Evolutionary conservation across 2,888 invertebrate species (phyloP).

Genomic region (Prostheceraeus crozeri): DNA sequence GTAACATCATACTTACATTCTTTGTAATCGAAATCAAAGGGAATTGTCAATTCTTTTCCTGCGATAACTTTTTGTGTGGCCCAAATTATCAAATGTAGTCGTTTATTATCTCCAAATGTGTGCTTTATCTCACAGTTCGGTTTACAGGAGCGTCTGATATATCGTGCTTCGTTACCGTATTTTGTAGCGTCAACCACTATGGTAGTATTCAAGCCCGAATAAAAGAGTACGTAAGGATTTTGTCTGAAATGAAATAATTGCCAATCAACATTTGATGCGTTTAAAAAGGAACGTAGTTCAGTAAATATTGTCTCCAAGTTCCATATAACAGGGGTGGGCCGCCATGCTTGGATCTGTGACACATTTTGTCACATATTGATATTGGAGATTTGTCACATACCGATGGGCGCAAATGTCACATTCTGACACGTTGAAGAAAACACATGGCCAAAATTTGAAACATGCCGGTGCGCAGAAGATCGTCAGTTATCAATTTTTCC

Average conservation of each 20-base stretch:
- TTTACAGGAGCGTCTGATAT: conserved; percentile 34
- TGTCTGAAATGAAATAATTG: conserved; percentile 17
- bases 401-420: too few species aligned
- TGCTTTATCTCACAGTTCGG: conserved; percentile 34
- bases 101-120: conserved; percentile 2
- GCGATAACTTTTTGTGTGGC: conserved; percentile 21
- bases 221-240: conserved; percentile 37
- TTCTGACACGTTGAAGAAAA: too few species aligned
- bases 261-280: too few species aligned
- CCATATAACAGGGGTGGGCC: too few species aligned
- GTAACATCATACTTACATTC: conserved; percentile 31
- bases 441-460: too few species aligned
- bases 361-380: too few species aligned
- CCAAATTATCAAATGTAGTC: conserved; percentile 22
- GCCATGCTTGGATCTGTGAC: too few species aligned
- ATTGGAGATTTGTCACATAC: too few species aligned
- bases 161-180: conserved; percentile 29
- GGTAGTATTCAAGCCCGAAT: conserved; percentile 29
- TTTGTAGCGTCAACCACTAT: conserved; percentile 26
- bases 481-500: too few species aligned
- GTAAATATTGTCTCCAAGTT: too few species aligned
- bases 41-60: conserved; percentile 31
- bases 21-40: conserved; percentile 35
- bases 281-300: too few species aligned
- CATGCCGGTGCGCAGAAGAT: too few species aligned